A percentile compares a stretch with the other conserved stretches of the same genome.
Conservation (phyloP, 2,797 vertebrate genomes). For the Falco peregrinus region DNA sequence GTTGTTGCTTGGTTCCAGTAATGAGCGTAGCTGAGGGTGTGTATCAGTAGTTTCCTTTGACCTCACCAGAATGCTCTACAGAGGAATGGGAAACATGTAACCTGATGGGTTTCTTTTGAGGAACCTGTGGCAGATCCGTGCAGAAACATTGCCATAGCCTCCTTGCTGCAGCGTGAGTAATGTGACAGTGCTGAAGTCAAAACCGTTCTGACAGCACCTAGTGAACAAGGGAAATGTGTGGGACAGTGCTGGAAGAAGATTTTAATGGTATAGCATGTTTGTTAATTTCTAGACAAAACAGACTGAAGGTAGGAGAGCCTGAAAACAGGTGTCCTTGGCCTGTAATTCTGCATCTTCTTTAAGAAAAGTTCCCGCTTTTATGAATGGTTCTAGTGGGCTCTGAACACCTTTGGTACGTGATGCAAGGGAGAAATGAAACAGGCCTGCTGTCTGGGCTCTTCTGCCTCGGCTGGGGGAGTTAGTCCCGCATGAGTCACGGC, state of each 20-base stretch:
- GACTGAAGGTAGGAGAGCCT: not conserved
- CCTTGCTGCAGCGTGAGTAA: constrained; percentile 28
- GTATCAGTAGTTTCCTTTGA: not conserved
- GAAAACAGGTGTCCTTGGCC: not conserved
- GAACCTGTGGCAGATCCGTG: not conserved
- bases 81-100: not conserved
- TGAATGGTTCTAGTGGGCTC: not conserved
- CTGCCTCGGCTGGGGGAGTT: not conserved
- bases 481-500: not conserved
- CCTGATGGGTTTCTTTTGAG: not conserved
- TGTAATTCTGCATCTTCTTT: not conserved
- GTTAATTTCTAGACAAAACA: not conserved
- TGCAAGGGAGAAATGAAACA: not conserved
- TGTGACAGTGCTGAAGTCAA: not conserved
- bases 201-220: not conserved
- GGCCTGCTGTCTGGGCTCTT: not conserved
- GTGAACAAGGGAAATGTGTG: not conserved
- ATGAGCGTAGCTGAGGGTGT: not conserved
- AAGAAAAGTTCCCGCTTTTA: not conserved
- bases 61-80: not conserved
- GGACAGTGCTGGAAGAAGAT: not conserved
- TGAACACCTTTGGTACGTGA: fast-evolving
- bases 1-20: not conserved
- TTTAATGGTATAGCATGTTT: not conserved
- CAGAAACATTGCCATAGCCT: not conserved